phyloP scores from a whole-genome alignment of 2,888 invertebrate species.

The Drosophila demipolita region DNA sequence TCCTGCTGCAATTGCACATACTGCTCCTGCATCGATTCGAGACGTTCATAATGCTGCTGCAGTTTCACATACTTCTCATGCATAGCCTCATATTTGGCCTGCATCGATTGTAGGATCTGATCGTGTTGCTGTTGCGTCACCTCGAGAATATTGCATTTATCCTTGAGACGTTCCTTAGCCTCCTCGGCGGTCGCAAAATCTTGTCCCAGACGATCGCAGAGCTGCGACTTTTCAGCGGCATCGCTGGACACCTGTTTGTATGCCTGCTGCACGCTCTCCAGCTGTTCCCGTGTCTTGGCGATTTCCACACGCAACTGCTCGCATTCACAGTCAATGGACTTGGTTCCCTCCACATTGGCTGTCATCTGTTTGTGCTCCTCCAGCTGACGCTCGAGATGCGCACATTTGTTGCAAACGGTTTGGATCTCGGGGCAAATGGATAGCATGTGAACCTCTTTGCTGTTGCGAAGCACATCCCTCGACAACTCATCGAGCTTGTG shows the following conservation, averaged over 20 bases:
- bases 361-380: conserved; percentile 50
- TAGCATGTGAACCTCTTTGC: conserved; percentile 74
- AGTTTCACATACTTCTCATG: conserved; percentile 72
- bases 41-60: conserved; percentile 66
- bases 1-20: conserved; percentile 69
- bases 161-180: conserved; percentile 68
- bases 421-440: conserved; percentile 58
- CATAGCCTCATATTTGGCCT: conserved; percentile 69
- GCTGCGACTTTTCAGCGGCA: conserved; percentile 55
- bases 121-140: conserved; percentile 51
- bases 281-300: conserved; percentile 47
- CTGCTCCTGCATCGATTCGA: conserved; percentile 58
- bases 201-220: conserved; percentile 65
- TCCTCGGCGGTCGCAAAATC: conserved; percentile 55
- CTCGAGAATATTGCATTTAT: conserved; percentile 68
- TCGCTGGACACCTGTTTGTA: conserved; percentile 57
- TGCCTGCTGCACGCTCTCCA: conserved; percentile 64
- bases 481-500: conserved; percentile 60
- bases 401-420: conserved; percentile 71
- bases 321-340: conserved; percentile 55
- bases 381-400: conserved; percentile 66
- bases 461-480: conserved; percentile 64
- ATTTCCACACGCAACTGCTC: conserved; percentile 69
- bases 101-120: conserved; percentile 62
- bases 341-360: conserved; percentile 6